Conservation (phyloP, 2,113 vertebrate species). For the Oreocharis arfaki region DNA sequence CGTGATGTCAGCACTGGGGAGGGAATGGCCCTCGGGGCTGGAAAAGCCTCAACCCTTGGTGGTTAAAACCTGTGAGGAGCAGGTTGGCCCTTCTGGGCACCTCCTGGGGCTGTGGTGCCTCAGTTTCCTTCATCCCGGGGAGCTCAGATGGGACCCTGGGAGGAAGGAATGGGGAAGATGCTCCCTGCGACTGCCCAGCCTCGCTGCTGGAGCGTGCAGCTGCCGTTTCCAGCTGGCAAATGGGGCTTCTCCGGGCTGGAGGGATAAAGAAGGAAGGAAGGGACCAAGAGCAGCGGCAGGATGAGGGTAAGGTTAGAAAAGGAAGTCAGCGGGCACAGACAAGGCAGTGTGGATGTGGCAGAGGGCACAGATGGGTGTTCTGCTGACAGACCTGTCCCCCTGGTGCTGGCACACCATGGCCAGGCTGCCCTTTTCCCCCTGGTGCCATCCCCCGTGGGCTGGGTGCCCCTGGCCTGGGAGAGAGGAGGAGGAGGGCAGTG, state of each 20-base stretch:
- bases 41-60: neutral
- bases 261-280: conserved; percentile 22
- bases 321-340: neutral
- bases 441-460: neutral
- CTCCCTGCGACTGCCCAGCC: neutral
- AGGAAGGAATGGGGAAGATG: neutral
- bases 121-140: neutral
- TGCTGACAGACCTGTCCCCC: neutral
- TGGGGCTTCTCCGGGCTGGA: neutral
- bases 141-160: neutral
- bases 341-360: neutral
- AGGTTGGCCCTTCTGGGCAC: neutral
- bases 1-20: fast-evolving
- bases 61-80: neutral
- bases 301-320: neutral
- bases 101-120: neutral
- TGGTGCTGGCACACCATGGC: neutral
- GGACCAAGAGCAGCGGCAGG: neutral
- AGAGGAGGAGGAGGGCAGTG: neutral
- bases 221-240: neutral
- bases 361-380: neutral
- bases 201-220: neutral
- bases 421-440: neutral
- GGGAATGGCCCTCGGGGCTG: neutral
- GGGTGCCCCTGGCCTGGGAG: neutral